A percentile compares a stretch with the other conserved stretches of the same genome.
Evolutionary conservation across 2,113 vertebrate genomes (phyloP).

Genomic region (Microcebus tavaratra): DNA sequence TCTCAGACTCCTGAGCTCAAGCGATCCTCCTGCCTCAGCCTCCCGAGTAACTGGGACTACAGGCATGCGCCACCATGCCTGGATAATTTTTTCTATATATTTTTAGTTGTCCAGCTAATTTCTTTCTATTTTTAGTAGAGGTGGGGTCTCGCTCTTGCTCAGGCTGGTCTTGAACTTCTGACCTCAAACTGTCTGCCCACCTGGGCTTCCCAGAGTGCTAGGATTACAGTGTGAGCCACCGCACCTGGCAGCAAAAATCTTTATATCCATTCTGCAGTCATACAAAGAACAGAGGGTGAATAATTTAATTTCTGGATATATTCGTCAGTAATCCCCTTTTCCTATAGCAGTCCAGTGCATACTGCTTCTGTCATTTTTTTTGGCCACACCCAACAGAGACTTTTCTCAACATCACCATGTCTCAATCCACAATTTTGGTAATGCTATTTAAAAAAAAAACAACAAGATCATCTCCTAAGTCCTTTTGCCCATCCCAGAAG

Average conservation of each 20-base stretch:
- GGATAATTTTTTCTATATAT: too few relatives aligned
- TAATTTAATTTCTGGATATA: neutral
- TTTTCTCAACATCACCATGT: neutral
- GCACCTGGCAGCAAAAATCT: neutral
- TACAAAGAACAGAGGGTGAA: neutral
- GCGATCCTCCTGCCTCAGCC: too few relatives aligned
- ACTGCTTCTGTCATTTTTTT: neutral
- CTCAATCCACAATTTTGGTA: neutral
- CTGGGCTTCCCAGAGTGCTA: too few relatives aligned
- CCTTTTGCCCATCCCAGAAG: neutral
- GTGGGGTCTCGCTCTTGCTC: too few relatives aligned
- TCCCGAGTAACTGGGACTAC: too few relatives aligned
- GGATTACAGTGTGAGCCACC: too few relatives aligned
- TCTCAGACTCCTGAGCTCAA: too few relatives aligned
- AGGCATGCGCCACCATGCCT: too few relatives aligned
- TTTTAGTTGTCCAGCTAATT: too few relatives aligned
- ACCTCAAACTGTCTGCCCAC: too few relatives aligned
- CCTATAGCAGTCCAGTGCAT: neutral
- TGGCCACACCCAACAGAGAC: neutral
- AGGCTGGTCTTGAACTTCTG: too few relatives aligned
- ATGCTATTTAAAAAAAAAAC: neutral
- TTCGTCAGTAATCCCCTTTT: neutral
- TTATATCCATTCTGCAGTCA: neutral
- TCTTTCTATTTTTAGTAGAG: too few relatives aligned
- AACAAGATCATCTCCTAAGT: neutral